Percentiles rank a stretch among this genome's conserved stretches.
phyloP scores from a whole-genome alignment of 2,888 invertebrate species.

The Prenolepis imparis region DNA sequence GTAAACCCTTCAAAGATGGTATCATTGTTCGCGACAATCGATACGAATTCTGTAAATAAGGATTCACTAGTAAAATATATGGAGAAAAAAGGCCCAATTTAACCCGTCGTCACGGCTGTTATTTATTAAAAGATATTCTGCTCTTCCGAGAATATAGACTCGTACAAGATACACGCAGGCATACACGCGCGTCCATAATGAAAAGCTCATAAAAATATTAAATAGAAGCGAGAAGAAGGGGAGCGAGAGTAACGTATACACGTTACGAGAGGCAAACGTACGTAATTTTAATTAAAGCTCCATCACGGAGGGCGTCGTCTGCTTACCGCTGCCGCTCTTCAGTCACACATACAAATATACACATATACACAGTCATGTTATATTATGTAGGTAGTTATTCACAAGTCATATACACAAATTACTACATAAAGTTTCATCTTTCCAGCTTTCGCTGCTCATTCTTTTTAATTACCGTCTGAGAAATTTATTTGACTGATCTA shows the following conservation, averaged over 20 bases:
- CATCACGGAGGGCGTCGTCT: constrained; percentile 80
- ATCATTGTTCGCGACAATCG: constrained; percentile 70
- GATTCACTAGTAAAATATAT: constrained; percentile 66
- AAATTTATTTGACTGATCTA: background rate
- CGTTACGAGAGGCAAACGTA: constrained; percentile 82
- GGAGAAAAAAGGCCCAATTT: constrained; percentile 69
- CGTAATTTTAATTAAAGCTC: constrained; percentile 86
- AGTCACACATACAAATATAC: constrained; percentile 29
- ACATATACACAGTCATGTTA: constrained; percentile 68
- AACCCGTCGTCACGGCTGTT: constrained; percentile 76
- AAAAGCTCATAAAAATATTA: constrained; percentile 85
- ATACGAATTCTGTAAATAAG: constrained; percentile 81
- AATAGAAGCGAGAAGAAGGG: constrained; percentile 76
- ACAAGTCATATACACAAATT: constrained; percentile 84
- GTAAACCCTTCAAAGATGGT: constrained; percentile 66
- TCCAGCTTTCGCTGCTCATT: constrained; percentile 50
- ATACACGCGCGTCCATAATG: constrained; percentile 72
- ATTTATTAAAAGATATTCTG: constrained; percentile 80
- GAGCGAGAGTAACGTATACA: constrained; percentile 60
- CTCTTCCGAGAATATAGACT: constrained; percentile 46
- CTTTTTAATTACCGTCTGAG: constrained; percentile 33
- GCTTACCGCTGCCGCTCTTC: constrained; percentile 69
- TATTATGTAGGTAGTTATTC: constrained; percentile 84
- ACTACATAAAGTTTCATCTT: constrained; percentile 79
- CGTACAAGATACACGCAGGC: constrained; percentile 55